phyloP scores from a whole-genome alignment of 64 coral and sea anemone species.

The Hydrozoanthus tunicans region DNA sequence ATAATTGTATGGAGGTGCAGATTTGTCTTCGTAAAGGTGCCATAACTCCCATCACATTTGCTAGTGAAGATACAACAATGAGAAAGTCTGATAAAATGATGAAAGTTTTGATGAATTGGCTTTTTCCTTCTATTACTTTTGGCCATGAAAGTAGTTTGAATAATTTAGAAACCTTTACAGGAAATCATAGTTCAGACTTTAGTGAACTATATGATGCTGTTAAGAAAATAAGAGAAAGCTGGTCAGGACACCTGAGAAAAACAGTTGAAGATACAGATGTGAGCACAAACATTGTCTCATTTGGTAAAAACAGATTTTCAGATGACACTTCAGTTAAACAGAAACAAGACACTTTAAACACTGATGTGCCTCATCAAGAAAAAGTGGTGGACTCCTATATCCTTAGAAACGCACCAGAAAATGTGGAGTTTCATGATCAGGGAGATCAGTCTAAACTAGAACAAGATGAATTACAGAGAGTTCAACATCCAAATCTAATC shows the following conservation, averaged over 20 bases:
- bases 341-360: background rate
- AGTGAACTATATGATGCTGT: constrained; percentile 73
- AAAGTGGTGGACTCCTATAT: background rate
- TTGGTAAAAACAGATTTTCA: background rate
- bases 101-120: constrained; percentile 68
- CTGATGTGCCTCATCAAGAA: background rate
- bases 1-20: constrained; percentile 61
- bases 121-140: constrained; percentile 17
- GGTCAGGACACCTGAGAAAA: background rate
- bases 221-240: constrained; percentile 50
- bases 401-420: background rate
- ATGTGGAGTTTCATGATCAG: background rate
- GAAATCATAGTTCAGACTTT: constrained; percentile 42
- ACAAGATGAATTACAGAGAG: background rate
- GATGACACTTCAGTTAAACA: background rate
- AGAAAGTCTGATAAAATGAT: constrained; percentile 75
- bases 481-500: constrained; percentile 78
- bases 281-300: background rate
- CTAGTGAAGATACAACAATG: constrained; percentile 55
- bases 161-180: background rate
- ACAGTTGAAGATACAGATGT: background rate
- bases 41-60: constrained; percentile 61
- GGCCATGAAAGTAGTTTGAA: background rate
- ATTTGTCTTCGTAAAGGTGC: constrained; percentile 72
- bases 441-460: background rate